Base-by-base conservation (phyloP, 1,140 invertebrate species). In the Metaphire vulgaris region DNA sequence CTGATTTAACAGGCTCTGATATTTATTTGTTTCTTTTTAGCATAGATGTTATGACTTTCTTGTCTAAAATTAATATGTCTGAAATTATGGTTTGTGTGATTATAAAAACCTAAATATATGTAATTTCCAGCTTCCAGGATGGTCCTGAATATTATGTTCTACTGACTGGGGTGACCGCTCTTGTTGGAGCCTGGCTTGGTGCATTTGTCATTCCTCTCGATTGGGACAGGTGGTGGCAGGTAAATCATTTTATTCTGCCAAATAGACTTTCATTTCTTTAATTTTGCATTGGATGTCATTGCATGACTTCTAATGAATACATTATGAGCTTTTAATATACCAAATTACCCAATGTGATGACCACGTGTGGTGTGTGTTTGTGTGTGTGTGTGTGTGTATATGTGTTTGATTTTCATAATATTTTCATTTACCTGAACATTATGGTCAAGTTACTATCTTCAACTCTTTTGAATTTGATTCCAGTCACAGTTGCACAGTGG, bases 151-250 rank as follows among this genome's bases (percentile, higher is more conserved):
- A 77, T 30, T 76, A 81, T n/a, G 70, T 83, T 1, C 82, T 79
- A 69, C 76, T 80, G 2, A 79, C 80, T 1, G 78, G 74, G 29
- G 74, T 84, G 2, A 81, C 82, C 32, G 82, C 91, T 26, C 80
- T 95, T 16, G 82, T 93, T 41, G 94, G 94, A n/a, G 90, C 93
- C 15, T 97, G 94, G 93, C 81, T 92, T 12, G 93, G 94, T 26
- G 92, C 93, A 31, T 89, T 93, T 78, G 91, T 93, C 0, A 93
- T 96, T 77, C 94, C 94, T 31, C 85, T 97, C 15, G 94, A 97
- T 84, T 97, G 95, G 95, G 92, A 96, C 84, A 88, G 91, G 76
- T 91, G 92, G 0, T 97, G 94, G 93, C 94, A 89, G 87, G 88
- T 88, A 79, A 56, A n/a, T n/a, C n/a, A n/a, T n/a, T n/a, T n/a